phyloP scores from a whole-genome alignment of 2,888 invertebrate genomes.

The Spialia ferax region DNA sequence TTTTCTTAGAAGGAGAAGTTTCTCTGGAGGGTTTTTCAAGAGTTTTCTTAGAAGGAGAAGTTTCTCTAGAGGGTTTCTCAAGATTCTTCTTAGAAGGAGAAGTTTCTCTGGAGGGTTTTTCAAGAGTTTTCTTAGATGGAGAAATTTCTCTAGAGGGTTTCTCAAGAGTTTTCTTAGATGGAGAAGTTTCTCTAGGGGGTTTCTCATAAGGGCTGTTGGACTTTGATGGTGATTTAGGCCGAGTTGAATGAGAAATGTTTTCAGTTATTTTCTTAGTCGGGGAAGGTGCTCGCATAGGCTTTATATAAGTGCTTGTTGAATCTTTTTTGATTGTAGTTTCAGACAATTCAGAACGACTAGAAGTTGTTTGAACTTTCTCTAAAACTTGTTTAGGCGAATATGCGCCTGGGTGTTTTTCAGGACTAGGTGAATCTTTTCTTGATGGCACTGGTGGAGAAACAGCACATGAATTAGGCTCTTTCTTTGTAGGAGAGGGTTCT shows the following conservation, averaged over 20 bases:
- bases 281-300: conserved; percentile 16
- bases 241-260: neutral
- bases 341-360: conserved; percentile 14
- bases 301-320: conserved; percentile 22
- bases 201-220: conserved; percentile 21
- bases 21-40: conserved; percentile 1
- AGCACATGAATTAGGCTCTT: conserved; percentile 22
- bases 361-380: conserved; percentile 12
- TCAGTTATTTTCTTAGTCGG: conserved; percentile 20
- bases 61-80: conserved; percentile 12
- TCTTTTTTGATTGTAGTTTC: conserved; percentile 15
- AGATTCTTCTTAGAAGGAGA: no score
- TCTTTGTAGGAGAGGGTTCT: conserved; percentile 19
- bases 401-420: neutral
- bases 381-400: conserved; percentile 12
- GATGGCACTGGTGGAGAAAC: conserved; percentile 12
- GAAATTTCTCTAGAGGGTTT: no score
- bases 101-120: no score
- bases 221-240: conserved; percentile 19
- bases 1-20: conserved; percentile 22
- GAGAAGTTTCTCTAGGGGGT: no score
- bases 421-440: conserved; percentile 17
- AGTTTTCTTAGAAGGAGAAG: conserved; percentile 21
- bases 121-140: no score
- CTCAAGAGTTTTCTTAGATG: no score